Conservation (phyloP, 2,888 invertebrate species). For the Eulithis testata region DNA sequence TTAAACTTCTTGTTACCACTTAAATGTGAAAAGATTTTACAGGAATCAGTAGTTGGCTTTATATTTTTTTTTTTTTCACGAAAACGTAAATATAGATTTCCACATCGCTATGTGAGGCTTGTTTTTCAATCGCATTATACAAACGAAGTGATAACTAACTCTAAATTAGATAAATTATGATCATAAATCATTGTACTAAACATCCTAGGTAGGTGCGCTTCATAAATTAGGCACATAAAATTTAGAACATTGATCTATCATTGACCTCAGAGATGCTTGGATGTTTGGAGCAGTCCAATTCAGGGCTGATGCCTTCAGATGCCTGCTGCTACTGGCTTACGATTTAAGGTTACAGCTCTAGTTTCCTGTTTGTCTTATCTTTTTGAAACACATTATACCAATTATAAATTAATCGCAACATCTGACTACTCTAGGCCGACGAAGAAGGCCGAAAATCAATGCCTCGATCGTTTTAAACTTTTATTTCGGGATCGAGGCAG, state of each 20-base stretch:
- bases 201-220: conserved; percentile 13
- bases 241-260: conserved; percentile 42
- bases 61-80: conserved; percentile 1
- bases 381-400: conserved; percentile 54
- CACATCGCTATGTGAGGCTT: not conserved
- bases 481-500: conserved; percentile 54
- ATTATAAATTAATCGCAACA: conserved; percentile 58
- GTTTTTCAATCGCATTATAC: not conserved
- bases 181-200: conserved; percentile 17
- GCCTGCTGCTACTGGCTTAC: conserved; percentile 42
- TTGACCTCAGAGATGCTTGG: conserved; percentile 46
- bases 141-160: conserved; percentile 4
- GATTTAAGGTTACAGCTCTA: conserved; percentile 44
- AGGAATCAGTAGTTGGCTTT: conserved; percentile 8
- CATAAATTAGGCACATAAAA: conserved; percentile 23
- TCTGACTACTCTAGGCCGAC: conserved; percentile 70
- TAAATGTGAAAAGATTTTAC: not conserved
- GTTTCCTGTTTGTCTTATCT: conserved; percentile 52
- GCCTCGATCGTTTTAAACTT: conserved; percentile 67
- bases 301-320: conserved; percentile 48
- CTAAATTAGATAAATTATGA: conserved; percentile 11
- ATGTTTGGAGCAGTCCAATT: conserved; percentile 33
- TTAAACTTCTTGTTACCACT: conserved; percentile 5
- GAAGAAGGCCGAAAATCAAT: conserved; percentile 57
- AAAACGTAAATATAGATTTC: not conserved